These are phyloP conservation scores for Scatophagus argus DNA, from an alignment of 2,113 vertebrate species.

Conservation along the genomic window DNA sequence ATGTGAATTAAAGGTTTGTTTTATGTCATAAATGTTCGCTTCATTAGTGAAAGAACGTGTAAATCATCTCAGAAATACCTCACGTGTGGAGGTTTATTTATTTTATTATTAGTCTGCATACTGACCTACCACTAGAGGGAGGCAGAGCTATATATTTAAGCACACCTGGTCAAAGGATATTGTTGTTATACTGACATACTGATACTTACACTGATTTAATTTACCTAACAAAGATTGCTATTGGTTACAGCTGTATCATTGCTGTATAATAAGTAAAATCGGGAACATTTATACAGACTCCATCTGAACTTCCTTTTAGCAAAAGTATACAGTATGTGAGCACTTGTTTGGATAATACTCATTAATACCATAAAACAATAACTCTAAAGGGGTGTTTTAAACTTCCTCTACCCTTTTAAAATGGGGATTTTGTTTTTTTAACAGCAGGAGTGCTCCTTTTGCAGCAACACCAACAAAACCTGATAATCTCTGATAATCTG, in stretches of 20 bases:
- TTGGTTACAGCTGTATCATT: not conserved
- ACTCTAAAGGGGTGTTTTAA: no score
- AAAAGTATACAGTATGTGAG: not conserved
- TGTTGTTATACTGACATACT: not conserved
- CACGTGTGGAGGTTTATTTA: not conserved
- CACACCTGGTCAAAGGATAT: not conserved
- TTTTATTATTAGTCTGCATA: not conserved
- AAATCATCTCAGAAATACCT: not conserved
- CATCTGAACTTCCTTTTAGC: no score
- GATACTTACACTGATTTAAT: no score
- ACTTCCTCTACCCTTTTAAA: no score
- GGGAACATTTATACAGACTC: not conserved
- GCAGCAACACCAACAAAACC: not conserved
- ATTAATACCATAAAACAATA: not conserved
- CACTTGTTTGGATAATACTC: not conserved
- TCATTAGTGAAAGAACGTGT: not conserved
- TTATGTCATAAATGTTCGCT: not conserved
- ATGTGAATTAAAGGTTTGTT: not conserved
- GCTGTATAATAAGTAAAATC: not conserved
- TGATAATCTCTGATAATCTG: no score
- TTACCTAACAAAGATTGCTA: no score
- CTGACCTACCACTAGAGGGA: slow-evolving; percentile 42
- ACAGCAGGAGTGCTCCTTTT: not conserved
- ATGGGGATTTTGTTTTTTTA: no score
- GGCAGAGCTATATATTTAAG: not conserved